These are phyloP conservation scores for Gymnothorax javanicus DNA, from an alignment of 2,797 vertebrate genomes.

Conservation along the genomic window DNA sequence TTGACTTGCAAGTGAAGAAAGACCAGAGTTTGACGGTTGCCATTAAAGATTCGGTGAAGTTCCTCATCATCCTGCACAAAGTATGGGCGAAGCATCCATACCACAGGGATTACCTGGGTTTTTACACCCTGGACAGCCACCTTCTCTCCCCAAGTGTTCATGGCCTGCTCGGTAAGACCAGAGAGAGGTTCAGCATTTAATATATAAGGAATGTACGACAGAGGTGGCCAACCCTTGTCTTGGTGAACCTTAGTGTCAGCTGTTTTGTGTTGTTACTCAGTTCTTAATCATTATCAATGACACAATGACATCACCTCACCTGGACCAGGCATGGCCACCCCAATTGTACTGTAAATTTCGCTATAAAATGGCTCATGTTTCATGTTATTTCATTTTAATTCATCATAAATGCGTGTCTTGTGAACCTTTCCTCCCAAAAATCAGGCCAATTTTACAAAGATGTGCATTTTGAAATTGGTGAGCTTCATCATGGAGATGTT, in stretches of 20 bases:
- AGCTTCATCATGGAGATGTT: conserved; percentile 65
- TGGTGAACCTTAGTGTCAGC: too few species aligned
- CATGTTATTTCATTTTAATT: background rate
- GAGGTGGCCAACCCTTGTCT: too few species aligned
- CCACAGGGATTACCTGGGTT: conserved; percentile 84
- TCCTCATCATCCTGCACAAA: conserved; percentile 83
- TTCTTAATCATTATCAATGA: too few species aligned
- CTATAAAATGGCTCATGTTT: background rate
- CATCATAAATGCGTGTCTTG: background rate
- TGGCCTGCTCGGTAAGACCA: conserved; percentile 85
- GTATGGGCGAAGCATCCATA: conserved; percentile 79
- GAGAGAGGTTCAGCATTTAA: background rate
- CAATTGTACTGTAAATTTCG: background rate
- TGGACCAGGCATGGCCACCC: too few species aligned
- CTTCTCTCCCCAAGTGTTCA: conserved; percentile 80
- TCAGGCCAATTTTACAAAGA: conserved; percentile 86
- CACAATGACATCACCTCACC: too few species aligned
- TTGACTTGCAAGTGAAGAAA: conserved; percentile 76
- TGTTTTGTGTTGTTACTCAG: too few species aligned
- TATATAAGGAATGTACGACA: too few species aligned
- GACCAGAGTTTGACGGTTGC: conserved; percentile 77
- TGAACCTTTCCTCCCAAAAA: background rate
- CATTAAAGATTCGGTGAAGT: conserved; percentile 76
- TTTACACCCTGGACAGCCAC: conserved; percentile 83
- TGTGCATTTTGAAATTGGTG: conserved; percentile 76